Conservation (phyloP, 1,140 invertebrate species). For the Aphelinus certus region DNA sequence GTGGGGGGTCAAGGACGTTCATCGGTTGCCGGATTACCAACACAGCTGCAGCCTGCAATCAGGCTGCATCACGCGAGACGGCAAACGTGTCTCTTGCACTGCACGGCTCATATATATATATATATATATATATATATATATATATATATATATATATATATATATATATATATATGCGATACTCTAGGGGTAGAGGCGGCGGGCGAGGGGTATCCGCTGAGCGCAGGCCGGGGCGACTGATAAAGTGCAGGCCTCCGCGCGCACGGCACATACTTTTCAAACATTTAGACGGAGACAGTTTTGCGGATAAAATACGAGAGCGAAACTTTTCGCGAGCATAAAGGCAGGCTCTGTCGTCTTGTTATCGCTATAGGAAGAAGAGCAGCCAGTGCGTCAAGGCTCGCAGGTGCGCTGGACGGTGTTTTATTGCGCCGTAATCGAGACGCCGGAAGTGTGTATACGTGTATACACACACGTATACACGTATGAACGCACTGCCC, state of each 20-base stretch:
- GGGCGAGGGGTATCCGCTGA: too few species aligned
- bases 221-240: background rate
- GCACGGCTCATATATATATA: too few species aligned
- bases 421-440: conserved; percentile 61
- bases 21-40: too few species aligned
- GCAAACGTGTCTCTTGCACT: too few species aligned
- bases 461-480: conserved; percentile 55
- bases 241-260: background rate
- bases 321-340: conserved; percentile 37
- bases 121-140: too few species aligned
- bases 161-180: too few species aligned
- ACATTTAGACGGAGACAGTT: conserved; percentile 22
- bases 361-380: conserved; percentile 46
- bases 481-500: conserved; percentile 35
- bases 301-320: conserved; percentile 31
- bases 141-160: too few species aligned
- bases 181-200: too few species aligned
- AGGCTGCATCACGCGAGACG: too few species aligned
- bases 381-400: conserved; percentile 36
- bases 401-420: conserved; percentile 56
- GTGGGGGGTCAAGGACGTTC: too few species aligned
- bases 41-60: too few species aligned
- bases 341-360: conserved; percentile 46
- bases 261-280: conserved; percentile 5
- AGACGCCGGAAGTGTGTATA: conserved; percentile 59